phyloP scores from a whole-genome alignment of 92 coral and sea anemone species.

The Scolanthus callimorphus region DNA sequence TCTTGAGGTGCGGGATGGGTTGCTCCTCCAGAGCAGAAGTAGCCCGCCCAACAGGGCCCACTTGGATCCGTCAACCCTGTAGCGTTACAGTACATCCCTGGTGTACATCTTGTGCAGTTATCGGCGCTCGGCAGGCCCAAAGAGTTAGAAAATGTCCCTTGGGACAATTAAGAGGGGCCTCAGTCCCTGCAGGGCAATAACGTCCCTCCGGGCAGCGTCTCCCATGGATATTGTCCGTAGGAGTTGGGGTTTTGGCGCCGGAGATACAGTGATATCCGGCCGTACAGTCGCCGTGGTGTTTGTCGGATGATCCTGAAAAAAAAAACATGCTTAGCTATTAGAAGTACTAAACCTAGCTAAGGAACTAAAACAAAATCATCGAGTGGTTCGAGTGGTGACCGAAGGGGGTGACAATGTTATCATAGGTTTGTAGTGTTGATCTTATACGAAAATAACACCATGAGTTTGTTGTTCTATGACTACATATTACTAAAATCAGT shows the following conservation, averaged over 20 bases:
- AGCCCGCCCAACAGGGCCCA: conserved; percentile 86
- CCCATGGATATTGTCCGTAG: conserved; percentile 77
- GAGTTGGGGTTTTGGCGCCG: conserved; percentile 78
- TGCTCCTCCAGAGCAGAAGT: conserved; percentile 83
- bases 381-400: too few relatives aligned
- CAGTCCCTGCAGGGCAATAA: conserved; percentile 77
- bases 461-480: too few relatives aligned
- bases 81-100: conserved; percentile 89
- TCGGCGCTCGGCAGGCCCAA: conserved; percentile 42
- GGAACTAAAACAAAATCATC: too few relatives aligned
- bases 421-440: too few relatives aligned
- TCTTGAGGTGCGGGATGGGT: conserved; percentile 87
- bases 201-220: conserved; percentile 89
- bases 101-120: conserved; percentile 82
- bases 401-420: too few relatives aligned
- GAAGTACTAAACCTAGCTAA: too few relatives aligned
- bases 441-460: too few relatives aligned
- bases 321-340: not conserved
- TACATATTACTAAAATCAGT: too few relatives aligned
- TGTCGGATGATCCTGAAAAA: conserved; percentile 72
- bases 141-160: conserved; percentile 87
- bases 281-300: conserved; percentile 68
- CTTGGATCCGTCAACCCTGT: conserved; percentile 76
- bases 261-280: conserved; percentile 90
- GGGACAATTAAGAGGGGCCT: conserved; percentile 89